These are phyloP conservation scores for Salmo trutta DNA, from an alignment of 2,797 vertebrate genomes.

Conservation along the genomic window DNA sequence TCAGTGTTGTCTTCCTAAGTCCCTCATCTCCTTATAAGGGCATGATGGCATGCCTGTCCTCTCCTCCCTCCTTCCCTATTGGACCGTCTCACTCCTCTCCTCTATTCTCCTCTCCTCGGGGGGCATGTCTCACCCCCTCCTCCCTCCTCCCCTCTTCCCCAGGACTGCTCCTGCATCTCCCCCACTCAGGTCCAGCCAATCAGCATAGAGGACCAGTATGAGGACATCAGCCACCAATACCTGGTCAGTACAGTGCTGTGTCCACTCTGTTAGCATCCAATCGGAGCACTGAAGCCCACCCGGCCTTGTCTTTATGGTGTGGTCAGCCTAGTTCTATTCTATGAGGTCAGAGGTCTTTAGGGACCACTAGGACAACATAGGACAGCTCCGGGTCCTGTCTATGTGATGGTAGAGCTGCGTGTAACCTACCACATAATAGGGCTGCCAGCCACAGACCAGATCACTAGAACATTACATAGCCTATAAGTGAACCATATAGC, in stretches of 20 bases:
- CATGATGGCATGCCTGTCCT: background rate
- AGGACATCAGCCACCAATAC: conserved; percentile 82
- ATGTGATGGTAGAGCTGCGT: background rate
- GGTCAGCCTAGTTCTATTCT: background rate
- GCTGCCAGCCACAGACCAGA: background rate
- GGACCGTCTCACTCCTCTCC: background rate
- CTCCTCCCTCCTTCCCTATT: background rate
- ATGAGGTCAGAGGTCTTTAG: background rate
- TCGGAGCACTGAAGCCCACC: background rate
- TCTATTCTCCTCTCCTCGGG: background rate
- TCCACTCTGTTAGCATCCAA: background rate
- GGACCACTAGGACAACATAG: background rate
- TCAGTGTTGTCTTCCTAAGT: background rate
- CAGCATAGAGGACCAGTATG: conserved; percentile 86
- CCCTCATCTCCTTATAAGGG: background rate
- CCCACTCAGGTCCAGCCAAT: conserved; percentile 91
- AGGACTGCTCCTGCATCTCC: conserved; percentile 98
- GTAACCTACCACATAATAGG: background rate
- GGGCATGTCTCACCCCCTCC: conserved; percentile 6
- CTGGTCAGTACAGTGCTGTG: conserved; percentile 80
- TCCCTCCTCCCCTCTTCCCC: conserved; percentile 45
- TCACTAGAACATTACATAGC: background rate
- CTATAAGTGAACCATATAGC: background rate
- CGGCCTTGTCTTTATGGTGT: background rate
- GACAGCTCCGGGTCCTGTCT: background rate